Evolutionary conservation across 2,888 invertebrate species (phyloP).

Genomic region (Andrena bucephala): DNA sequence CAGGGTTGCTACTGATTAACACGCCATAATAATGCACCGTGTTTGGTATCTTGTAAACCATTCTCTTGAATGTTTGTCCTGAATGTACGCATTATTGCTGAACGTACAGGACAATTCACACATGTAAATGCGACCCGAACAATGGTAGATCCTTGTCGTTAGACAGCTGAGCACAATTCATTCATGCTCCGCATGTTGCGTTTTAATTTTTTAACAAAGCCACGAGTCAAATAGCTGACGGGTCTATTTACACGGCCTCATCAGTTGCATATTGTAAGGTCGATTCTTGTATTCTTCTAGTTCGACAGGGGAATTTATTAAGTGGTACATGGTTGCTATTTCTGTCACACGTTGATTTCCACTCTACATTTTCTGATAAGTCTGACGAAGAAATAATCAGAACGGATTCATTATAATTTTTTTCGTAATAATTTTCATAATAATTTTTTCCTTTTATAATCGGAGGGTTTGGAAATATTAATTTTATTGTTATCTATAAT

Average conservation of each 20-base stretch:
- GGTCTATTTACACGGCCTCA: conserved; percentile 24
- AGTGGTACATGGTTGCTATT: not conserved
- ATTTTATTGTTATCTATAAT: too few relatives aligned
- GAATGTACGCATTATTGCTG: conserved; percentile 21
- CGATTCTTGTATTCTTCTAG: not conserved
- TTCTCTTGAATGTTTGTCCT: conserved; percentile 20
- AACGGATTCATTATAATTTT: too few relatives aligned
- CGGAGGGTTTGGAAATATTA: too few relatives aligned
- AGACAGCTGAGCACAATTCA: conserved; percentile 47
- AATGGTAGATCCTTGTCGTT: conserved; percentile 48
- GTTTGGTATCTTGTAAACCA: conserved; percentile 31
- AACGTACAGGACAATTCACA: conserved; percentile 49
- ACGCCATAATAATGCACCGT: conserved; percentile 14
- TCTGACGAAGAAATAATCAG: not conserved
- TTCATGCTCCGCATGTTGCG: conserved; percentile 30
- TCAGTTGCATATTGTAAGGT: conserved; percentile 7
- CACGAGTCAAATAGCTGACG: conserved; percentile 26
- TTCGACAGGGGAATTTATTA: not conserved
- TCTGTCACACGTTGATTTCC: not conserved
- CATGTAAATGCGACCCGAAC: conserved; percentile 58
- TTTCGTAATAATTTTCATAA: too few relatives aligned
- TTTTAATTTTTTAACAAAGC: conserved; percentile 47
- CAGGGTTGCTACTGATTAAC: conserved; percentile 33
- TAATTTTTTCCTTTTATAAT: too few relatives aligned
- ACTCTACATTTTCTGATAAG: not conserved